A percentile compares a stretch with the other conserved stretches of the same genome.
Conservation (phyloP, 2,888 invertebrate genomes). For the Malthinus seriepunctatus region DNA sequence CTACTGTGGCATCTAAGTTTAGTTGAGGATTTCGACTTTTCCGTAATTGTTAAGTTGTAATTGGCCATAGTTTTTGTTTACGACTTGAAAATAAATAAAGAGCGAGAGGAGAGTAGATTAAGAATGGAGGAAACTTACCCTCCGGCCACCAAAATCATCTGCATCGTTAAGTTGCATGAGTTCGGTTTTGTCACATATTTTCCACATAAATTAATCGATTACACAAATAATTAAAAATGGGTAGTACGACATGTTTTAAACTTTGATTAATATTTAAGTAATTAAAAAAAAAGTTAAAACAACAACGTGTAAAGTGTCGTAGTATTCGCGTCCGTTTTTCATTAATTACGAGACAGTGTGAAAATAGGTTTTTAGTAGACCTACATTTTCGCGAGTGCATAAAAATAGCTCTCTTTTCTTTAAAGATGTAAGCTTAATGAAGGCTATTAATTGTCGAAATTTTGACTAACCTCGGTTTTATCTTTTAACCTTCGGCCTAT, state of each 20-base stretch:
- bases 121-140: slow-evolving; percentile 48
- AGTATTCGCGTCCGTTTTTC: slow-evolving; percentile 14
- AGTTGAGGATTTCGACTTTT: no score
- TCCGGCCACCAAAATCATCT: slow-evolving; percentile 62
- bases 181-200: slow-evolving; percentile 8
- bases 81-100: background rate
- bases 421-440: slow-evolving; percentile 12
- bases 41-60: no score
- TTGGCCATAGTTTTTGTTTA: no score
- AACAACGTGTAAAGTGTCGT: background rate
- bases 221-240: background rate
- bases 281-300: no score
- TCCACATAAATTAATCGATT: background rate
- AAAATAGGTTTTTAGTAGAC: slow-evolving; percentile 13
- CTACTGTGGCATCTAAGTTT: no score
- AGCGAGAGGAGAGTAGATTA: background rate
- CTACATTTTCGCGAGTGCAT: slow-evolving; percentile 10
- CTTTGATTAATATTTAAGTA: no score
- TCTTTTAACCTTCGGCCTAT: slow-evolving; percentile 8
- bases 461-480: slow-evolving; percentile 1
- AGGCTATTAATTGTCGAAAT: slow-evolving; percentile 13
- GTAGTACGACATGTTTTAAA: background rate
- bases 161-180: slow-evolving; percentile 50
- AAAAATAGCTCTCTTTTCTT: slow-evolving; percentile 2
- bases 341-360: slow-evolving; percentile 8